Conservation (phyloP, 2,797 vertebrate species). For the Acipenser oxyrinchus region DNA sequence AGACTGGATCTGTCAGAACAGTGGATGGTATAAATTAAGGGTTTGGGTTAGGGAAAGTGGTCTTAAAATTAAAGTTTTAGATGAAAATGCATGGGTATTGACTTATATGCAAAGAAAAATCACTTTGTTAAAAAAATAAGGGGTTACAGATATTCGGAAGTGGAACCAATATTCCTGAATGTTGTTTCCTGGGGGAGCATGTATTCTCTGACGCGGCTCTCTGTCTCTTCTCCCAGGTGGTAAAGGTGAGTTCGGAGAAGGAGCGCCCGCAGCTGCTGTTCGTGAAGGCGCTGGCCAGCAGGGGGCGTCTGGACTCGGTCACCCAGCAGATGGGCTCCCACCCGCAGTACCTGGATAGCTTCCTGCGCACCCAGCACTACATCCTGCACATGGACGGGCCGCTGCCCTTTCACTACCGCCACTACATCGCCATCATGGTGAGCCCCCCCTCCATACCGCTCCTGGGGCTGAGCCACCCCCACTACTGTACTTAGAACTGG, state of each 20-base stretch:
- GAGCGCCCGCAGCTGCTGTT: conserved; percentile 71
- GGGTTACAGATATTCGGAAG: too few species aligned
- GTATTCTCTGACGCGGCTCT: not conserved
- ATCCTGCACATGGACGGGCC: conserved; percentile 88
- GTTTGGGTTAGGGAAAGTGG: too few species aligned
- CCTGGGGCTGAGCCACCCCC: too few species aligned
- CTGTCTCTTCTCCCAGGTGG: conserved; percentile 46
- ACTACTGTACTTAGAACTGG: too few species aligned
- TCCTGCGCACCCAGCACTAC: conserved; percentile 82
- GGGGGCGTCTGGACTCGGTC: conserved; percentile 69
- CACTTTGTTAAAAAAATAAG: too few species aligned
- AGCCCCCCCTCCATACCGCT: conserved; percentile 18
- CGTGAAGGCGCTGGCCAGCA: conserved; percentile 70
- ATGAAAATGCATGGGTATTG: too few species aligned
- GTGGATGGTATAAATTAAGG: too few species aligned
- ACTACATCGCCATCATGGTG: conserved; percentile 89
- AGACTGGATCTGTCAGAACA: too few species aligned
- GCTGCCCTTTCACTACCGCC: conserved; percentile 77
- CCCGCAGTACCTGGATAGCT: conserved; percentile 82
- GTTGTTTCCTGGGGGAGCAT: not conserved
- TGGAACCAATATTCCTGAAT: not conserved
- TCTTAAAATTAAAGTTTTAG: too few species aligned
- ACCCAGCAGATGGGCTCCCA: conserved; percentile 85
- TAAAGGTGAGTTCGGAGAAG: conserved; percentile 65
- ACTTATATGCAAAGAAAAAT: too few species aligned